Percentiles rank a stretch among this genome's conserved stretches.
phyloP scores from a whole-genome alignment of 2,888 invertebrate genomes.

The Phengaris alcon region DNA sequence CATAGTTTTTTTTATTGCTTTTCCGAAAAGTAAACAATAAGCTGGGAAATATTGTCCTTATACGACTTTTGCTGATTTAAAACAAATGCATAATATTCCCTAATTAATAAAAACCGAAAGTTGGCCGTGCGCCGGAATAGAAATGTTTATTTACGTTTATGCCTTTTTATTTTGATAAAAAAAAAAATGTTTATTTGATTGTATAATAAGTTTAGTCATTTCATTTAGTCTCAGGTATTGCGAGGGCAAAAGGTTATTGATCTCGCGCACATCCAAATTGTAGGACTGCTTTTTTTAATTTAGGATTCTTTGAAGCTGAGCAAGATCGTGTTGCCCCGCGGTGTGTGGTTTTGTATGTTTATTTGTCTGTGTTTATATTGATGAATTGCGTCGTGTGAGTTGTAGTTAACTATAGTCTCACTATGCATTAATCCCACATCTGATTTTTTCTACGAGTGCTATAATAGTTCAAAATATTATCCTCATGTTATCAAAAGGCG shows the following conservation, averaged over 20 bases:
- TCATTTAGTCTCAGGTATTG: slow-evolving; percentile 55
- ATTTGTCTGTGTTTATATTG: background rate
- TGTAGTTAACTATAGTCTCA: background rate
- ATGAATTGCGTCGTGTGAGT: background rate
- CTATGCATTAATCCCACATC: background rate
- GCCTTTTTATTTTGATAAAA: slow-evolving; percentile 46
- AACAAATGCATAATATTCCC: no score
- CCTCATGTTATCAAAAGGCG: background rate
- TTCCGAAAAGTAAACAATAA: no score
- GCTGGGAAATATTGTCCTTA: no score
- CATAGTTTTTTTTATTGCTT: no score
- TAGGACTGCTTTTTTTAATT: slow-evolving; percentile 17
- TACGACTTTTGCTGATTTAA: background rate
- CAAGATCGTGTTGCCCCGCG: slow-evolving; percentile 9
- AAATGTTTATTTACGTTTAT: slow-evolving; percentile 26
- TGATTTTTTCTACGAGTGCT: background rate
- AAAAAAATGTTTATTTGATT: slow-evolving; percentile 54
- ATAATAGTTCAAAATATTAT: background rate
- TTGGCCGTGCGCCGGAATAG: background rate
- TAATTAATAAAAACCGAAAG: slow-evolving; percentile 1
- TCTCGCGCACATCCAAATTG: slow-evolving; percentile 54
- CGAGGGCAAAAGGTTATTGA: slow-evolving; percentile 60
- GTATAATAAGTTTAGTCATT: slow-evolving; percentile 46
- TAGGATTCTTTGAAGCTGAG: slow-evolving; percentile 15
- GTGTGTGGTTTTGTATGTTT: slow-evolving; percentile 8